Conservation (phyloP, 2,888 invertebrate species). For the Plagodis dolabraria region DNA sequence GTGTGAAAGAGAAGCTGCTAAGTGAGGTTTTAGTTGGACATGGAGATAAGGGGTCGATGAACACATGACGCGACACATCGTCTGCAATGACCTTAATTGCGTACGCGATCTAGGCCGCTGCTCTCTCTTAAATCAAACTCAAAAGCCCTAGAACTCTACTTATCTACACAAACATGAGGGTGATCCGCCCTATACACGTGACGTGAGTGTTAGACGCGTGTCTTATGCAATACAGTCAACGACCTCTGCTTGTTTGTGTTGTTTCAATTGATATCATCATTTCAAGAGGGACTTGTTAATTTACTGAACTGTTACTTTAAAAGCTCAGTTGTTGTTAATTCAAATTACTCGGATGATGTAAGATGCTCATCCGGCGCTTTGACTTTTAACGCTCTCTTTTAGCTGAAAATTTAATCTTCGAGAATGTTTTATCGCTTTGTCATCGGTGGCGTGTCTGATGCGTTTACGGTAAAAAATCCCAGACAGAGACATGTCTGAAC, state of each 20-base stretch:
- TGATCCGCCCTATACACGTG: slow-evolving; percentile 66
- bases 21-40: slow-evolving; percentile 24
- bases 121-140: slow-evolving; percentile 83
- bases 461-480: slow-evolving; percentile 36
- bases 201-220: slow-evolving; percentile 54
- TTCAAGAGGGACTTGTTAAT: slow-evolving; percentile 53
- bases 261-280: slow-evolving; percentile 59
- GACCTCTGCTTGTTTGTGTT: slow-evolving; percentile 67
- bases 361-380: slow-evolving; percentile 21
- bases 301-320: slow-evolving; percentile 52
- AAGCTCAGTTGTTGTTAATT: slow-evolving; percentile 45
- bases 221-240: slow-evolving; percentile 75
- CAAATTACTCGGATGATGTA: slow-evolving; percentile 39
- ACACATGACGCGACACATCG: slow-evolving; percentile 58
- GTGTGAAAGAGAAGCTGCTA: slow-evolving; percentile 14
- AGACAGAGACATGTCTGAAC: slow-evolving; percentile 44
- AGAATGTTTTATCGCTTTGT: slow-evolving; percentile 22
- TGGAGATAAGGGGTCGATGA: slow-evolving; percentile 30
- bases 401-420: slow-evolving; percentile 19
- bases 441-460: slow-evolving; percentile 26
- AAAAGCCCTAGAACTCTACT: slow-evolving; percentile 80
- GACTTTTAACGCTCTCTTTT: slow-evolving; percentile 18
- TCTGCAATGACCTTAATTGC: slow-evolving; percentile 79
- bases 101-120: slow-evolving; percentile 71
- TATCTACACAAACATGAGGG: slow-evolving; percentile 58